These are phyloP conservation scores for Stenolophus ochropezus DNA, from an alignment of 2,888 invertebrate genomes.

Conservation along the genomic window DNA sequence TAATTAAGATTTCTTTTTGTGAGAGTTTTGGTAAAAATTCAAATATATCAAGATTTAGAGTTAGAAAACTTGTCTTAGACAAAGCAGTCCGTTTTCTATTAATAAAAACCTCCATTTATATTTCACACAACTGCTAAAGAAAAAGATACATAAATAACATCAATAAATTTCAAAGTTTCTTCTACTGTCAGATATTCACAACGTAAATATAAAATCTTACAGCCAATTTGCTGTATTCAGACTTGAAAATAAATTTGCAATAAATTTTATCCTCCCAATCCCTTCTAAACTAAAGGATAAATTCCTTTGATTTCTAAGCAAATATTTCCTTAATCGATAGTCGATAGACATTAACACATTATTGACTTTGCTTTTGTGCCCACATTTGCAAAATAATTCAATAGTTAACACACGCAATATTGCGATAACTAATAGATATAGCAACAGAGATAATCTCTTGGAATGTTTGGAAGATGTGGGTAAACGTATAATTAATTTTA, in stretches of 20 bases:
- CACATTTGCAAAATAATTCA: background rate
- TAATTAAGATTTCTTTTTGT: background rate
- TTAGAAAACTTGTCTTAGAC: slow-evolving; percentile 7
- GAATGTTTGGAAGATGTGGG: background rate
- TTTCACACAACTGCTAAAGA: slow-evolving; percentile 3
- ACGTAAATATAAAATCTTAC: slow-evolving; percentile 17
- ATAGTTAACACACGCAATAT: slow-evolving; percentile 3
- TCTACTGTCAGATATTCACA: background rate
- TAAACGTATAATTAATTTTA: slow-evolving; percentile 18
- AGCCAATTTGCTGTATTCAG: slow-evolving; percentile 5
- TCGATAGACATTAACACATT: background rate
- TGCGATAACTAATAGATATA: background rate
- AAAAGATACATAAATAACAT: slow-evolving; percentile 31
- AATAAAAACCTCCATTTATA: slow-evolving; percentile 20
- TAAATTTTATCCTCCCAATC: background rate
- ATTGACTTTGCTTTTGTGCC: background rate
- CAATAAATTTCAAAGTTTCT: slow-evolving; percentile 34
- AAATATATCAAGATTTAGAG: slow-evolving; percentile 15
- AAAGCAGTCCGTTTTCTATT: slow-evolving; percentile 20
- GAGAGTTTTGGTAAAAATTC: background rate
- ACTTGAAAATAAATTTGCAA: background rate
- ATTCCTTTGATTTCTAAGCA: background rate
- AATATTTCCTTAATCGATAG: background rate
- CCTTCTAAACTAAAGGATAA: background rate
- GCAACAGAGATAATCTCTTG: background rate